Conservation (phyloP, 2,888 invertebrate species). For the Crossocerus cetratus region DNA sequence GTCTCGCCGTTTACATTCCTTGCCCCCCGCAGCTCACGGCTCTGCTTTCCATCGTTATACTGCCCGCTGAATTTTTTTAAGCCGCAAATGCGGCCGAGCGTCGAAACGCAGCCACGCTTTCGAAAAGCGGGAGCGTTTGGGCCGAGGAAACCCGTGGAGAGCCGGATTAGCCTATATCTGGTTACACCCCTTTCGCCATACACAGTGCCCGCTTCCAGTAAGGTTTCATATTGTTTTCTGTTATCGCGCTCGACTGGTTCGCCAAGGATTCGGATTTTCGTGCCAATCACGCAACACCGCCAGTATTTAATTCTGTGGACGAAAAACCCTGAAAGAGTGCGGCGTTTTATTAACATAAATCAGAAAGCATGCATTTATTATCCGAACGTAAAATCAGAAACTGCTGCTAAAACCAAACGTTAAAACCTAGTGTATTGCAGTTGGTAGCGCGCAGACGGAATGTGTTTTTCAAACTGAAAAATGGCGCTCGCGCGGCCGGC, state of each 20-base stretch:
- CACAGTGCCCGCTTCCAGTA: slow-evolving; percentile 39
- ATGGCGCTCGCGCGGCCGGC: no score
- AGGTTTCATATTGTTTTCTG: slow-evolving; percentile 56
- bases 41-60: slow-evolving; percentile 23
- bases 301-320: no score
- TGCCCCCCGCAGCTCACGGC: background rate
- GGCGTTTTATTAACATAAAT: background rate
- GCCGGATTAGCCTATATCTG: slow-evolving; percentile 66
- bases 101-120: slow-evolving; percentile 21
- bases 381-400: background rate
- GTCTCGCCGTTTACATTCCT: background rate
- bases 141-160: slow-evolving; percentile 54
- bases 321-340: no score
- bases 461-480: no score
- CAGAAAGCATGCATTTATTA: background rate
- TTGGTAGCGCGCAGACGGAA: no score
- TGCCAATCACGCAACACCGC: no score
- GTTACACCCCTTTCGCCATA: slow-evolving; percentile 64
- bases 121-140: slow-evolving; percentile 16
- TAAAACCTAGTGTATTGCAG: no score
- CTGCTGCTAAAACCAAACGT: no score
- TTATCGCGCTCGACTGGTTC: slow-evolving; percentile 31
- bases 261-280: no score
- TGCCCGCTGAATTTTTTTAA: slow-evolving; percentile 38
- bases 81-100: slow-evolving; percentile 17